Evolutionary conservation across 2,797 vertebrate species (phyloP).

Genomic region (Falco cherrug): DNA sequence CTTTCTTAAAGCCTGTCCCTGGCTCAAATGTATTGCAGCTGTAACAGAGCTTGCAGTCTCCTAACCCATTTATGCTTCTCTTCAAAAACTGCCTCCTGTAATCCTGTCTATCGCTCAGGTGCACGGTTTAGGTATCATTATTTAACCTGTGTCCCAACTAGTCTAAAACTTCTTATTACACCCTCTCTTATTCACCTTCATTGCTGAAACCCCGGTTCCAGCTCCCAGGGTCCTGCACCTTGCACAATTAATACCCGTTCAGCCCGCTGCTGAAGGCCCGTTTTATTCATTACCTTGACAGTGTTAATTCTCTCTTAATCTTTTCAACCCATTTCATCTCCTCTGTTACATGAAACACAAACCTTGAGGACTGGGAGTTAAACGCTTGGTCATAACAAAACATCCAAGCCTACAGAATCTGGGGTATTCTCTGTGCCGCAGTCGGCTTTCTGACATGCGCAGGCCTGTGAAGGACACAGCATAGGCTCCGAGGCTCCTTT

Average conservation of each 20-base stretch:
- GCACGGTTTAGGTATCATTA: fast-evolving
- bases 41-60: neutral
- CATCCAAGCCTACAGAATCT: neutral
- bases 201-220: neutral
- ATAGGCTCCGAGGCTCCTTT: neutral
- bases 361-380: neutral
- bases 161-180: too few species aligned
- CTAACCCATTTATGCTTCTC: neutral
- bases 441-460: neutral
- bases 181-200: neutral
- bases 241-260: fast-evolving
- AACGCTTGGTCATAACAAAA: neutral
- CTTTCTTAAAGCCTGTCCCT: neutral
- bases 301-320: neutral
- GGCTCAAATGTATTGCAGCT: neutral
- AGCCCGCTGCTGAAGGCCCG: neutral
- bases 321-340: neutral
- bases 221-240: neutral
- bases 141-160: neutral
- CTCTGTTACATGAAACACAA: fast-evolving
- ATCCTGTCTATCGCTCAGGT: neutral
- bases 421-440: neutral
- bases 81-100: neutral
- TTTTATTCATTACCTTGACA: neutral
- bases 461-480: fast-evolving